A percentile compares a stretch with the other conserved stretches of the same genome.
Conservation (phyloP, 2,888 invertebrate species). For the Neuroscelio doddi region DNA sequence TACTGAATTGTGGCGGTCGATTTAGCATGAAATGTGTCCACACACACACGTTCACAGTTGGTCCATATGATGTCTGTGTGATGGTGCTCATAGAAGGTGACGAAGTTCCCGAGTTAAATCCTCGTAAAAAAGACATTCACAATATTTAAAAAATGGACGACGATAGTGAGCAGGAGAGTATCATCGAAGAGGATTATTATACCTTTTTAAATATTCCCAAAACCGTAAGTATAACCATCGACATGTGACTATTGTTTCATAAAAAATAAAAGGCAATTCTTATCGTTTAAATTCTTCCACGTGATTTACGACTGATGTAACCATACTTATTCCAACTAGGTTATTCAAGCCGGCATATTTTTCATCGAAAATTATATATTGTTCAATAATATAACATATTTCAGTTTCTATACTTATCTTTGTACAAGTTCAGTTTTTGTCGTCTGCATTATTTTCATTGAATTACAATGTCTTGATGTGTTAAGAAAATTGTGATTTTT, state of each 20-base stretch:
- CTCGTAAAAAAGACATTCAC: neutral
- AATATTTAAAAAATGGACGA: slow-evolving; percentile 75
- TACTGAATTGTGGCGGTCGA: no score
- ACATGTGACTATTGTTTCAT: neutral
- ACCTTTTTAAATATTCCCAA: slow-evolving; percentile 88
- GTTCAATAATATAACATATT: no score
- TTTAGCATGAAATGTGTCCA: no score
- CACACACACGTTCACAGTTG: no score
- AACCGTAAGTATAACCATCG: slow-evolving; percentile 77
- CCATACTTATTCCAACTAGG: slow-evolving; percentile 4
- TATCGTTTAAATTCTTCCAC: slow-evolving; percentile 45
- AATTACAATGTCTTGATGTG: no score
- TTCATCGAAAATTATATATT: neutral
- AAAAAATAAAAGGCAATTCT: neutral
- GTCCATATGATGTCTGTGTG: no score
- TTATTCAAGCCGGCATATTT: neutral
- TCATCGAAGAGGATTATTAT: slow-evolving; percentile 89
- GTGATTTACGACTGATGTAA: slow-evolving; percentile 59
- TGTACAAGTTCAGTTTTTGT: no score
- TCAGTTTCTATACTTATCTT: no score
- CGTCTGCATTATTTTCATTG: no score
- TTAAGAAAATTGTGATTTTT: neutral
- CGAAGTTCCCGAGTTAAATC: neutral
- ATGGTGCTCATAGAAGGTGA: neutral
- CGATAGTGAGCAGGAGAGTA: slow-evolving; percentile 79